phyloP scores from a whole-genome alignment of 2,113 vertebrate genomes.

The Lucifuga dentata region DNA sequence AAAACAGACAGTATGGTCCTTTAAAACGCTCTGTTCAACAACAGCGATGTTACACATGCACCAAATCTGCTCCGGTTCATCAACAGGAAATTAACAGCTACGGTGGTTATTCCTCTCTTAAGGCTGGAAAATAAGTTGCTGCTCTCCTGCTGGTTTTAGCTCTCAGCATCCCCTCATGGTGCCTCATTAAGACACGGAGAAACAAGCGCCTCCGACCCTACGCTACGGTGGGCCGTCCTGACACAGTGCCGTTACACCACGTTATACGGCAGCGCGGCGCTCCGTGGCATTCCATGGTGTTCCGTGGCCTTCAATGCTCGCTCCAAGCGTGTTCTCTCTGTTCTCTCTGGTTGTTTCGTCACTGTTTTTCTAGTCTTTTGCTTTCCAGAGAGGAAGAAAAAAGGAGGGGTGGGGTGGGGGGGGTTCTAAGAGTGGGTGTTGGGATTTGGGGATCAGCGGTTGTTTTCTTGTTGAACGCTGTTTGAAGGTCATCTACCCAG shows the following conservation, averaged over 20 bases:
- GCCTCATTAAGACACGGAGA: conserved; percentile 76
- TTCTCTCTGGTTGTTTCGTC: conserved; percentile 26
- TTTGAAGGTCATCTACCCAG: conserved; percentile 63
- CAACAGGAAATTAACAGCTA: conserved; percentile 56
- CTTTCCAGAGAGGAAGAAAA: conserved; percentile 17
- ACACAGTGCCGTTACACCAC: conserved; percentile 16
- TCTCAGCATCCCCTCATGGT: conserved; percentile 71
- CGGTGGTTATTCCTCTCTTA: conserved; percentile 37
- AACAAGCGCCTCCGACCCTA: conserved; percentile 67
- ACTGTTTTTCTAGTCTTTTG: conserved; percentile 3
- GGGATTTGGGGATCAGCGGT: conserved; percentile 50
- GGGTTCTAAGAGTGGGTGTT: conserved; percentile 4
- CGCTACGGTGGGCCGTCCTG: conserved; percentile 41
- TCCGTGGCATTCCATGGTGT: conserved; percentile 42
- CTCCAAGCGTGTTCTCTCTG: conserved; percentile 40
- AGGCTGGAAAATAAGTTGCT: conserved; percentile 59
- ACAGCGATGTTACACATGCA: not conserved
- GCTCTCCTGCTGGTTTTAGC: conserved; percentile 63
- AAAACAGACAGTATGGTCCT: too few relatives aligned
- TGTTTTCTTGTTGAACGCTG: conserved; percentile 50
- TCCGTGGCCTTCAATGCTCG: too few relatives aligned
- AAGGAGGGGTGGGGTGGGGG: not conserved
- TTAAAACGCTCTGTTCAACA: conserved; percentile 10
- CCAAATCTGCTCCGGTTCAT: conserved; percentile 16
- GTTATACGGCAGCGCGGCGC: conserved; percentile 33